Percentiles rank a stretch among this genome's conserved stretches.
Conservation (phyloP, 2,113 vertebrate genomes). For the Bolborhynchus lineola region DNA sequence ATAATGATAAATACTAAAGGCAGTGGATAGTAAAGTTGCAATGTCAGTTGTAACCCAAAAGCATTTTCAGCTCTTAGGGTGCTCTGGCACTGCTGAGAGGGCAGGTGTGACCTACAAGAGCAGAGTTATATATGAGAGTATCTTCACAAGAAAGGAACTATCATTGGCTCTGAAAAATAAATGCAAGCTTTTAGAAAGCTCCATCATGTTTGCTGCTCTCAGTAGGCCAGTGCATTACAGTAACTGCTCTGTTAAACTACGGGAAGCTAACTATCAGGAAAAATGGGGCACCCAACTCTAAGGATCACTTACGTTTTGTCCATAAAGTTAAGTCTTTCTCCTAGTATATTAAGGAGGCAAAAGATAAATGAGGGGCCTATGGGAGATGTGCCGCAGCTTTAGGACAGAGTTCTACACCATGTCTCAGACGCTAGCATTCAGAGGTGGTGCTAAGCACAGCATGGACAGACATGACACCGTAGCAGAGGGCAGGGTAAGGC, state of each 20-base stretch:
- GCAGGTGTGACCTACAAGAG: fast-evolving
- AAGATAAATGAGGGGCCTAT: background rate
- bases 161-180: background rate
- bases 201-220: fast-evolving
- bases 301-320: background rate
- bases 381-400: background rate
- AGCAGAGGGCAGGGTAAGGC: background rate
- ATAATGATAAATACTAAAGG: background rate
- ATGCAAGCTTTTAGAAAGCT: background rate
- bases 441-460: background rate
- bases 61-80: background rate
- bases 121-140: background rate
- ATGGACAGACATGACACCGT: fast-evolving
- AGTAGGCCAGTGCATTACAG: background rate
- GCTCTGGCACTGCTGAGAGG: background rate
- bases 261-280: background rate
- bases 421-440: background rate
- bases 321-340: background rate
- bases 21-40: background rate
- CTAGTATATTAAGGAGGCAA: background rate
- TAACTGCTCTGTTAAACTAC: background rate
- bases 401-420: fast-evolving
- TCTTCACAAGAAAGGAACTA: background rate
- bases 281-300: background rate
- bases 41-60: background rate